A percentile compares a stretch with the other conserved stretches of the same genome.
These are phyloP conservation scores for Gibbula magus DNA, from an alignment of 2,888 invertebrate genomes.

Conservation along the genomic window DNA sequence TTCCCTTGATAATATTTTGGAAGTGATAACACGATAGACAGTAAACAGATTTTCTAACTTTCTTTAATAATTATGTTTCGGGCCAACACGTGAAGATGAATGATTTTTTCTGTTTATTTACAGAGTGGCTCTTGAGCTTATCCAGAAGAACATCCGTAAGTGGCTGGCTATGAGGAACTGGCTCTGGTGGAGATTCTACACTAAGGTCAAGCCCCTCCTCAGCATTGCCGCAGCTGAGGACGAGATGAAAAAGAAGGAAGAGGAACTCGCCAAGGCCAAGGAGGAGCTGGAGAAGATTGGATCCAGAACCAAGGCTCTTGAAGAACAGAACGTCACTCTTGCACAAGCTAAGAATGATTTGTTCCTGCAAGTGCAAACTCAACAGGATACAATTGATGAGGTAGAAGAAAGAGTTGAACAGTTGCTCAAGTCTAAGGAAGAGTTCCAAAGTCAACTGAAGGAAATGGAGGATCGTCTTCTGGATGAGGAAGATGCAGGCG, in stretches of 20 bases:
- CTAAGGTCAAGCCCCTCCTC: slow-evolving; percentile 86
- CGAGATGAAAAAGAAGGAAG: slow-evolving; percentile 96
- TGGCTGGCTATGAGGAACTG: slow-evolving; percentile 99
- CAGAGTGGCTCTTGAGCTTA: slow-evolving; percentile 94
- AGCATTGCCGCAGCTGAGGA: slow-evolving; percentile 99
- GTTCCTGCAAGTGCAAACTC: slow-evolving; percentile 91
- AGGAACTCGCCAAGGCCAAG: slow-evolving; percentile 95
- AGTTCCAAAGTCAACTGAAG: slow-evolving; percentile 94
- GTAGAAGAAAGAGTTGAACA: slow-evolving; percentile 95
- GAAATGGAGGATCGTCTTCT: slow-evolving; percentile 97
- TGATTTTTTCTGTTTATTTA: slow-evolving; percentile 42
- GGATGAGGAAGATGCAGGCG: slow-evolving; percentile 97
- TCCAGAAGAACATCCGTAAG: slow-evolving; percentile 99
- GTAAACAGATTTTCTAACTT: background rate
- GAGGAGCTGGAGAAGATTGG: slow-evolving; percentile 95
- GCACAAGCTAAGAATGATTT: slow-evolving; percentile 95
- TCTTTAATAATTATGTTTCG: background rate
- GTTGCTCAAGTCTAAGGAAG: slow-evolving; percentile 95
- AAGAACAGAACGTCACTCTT: slow-evolving; percentile 93
- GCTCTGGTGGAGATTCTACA: slow-evolving; percentile 99
- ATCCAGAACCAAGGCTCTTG: slow-evolving; percentile 97
- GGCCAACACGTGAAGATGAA: background rate
- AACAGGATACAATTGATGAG: slow-evolving; percentile 92
- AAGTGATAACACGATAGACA: no score
- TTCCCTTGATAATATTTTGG: no score